Conservation (phyloP, 2,797 vertebrate species). For the Myotis vivesi region DNA sequence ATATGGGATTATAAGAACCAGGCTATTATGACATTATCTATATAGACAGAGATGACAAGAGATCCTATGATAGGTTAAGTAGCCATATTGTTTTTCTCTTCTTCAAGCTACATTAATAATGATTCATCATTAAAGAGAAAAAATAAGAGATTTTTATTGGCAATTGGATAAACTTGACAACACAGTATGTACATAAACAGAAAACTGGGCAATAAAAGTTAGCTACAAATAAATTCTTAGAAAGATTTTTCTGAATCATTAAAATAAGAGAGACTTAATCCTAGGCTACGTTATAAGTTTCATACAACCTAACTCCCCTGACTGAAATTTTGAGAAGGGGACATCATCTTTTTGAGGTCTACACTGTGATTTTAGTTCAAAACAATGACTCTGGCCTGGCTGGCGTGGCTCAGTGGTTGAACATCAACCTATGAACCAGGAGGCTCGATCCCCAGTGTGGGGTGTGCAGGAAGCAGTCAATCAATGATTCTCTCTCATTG, state of each 20-base stretch:
- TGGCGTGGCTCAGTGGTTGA: no score
- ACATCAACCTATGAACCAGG: no score
- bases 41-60: background rate
- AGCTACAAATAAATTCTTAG: background rate
- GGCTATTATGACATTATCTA: background rate
- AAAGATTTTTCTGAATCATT: background rate
- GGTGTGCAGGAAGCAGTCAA: no score
- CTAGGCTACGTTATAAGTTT: background rate
- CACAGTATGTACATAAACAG: background rate
- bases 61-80: background rate
- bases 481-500: no score
- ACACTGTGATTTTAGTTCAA: background rate
- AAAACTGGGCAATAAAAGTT: background rate
- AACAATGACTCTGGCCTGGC: background rate
- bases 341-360: background rate
- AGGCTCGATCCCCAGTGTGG: no score
- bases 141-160: conserved; percentile 5
- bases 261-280: background rate
- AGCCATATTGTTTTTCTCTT: background rate
- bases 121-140: background rate
- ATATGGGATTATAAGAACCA: background rate
- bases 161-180: background rate
- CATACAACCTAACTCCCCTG: background rate
- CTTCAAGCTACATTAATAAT: background rate
- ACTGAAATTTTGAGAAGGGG: background rate